Base-by-base conservation (phyloP, 1,140 invertebrate species). In the Heliconius hermathena region DNA sequence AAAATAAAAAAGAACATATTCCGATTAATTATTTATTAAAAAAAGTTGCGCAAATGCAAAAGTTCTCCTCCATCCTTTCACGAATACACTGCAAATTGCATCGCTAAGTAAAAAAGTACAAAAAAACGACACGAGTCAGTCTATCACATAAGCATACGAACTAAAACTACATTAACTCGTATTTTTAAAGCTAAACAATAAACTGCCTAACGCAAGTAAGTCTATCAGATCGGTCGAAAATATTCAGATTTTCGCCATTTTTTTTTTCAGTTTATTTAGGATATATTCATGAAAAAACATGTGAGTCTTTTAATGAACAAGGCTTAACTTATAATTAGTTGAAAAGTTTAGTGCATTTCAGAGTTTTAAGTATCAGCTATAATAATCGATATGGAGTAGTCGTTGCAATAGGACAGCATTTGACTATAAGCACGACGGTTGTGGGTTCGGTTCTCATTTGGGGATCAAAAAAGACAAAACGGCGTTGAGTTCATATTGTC, bases 21-120 rank as follows among this genome's bases (percentile, higher is more conserved):
- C 70, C 57, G 78, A 78, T 82, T 83, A 76, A 84, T 84, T 77
- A 83, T 87, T 87, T 88, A 87, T 87, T 88, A 82, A 87, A 87
- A 87, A 88, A 85, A 57, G 2, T 8, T 57, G 82, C 74, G 85
- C 77, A 84, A 88, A 87, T 88, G 83, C 87, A 84, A 88, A 87
- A 84, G 81, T 83, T 84, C 33, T 36, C 33, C 8, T 36, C 33
- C 33, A 36, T 36, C 79, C 82, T 83, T 85, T 81, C 84, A 84
- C 82, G 80, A 82, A 81, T 82, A 84, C 79, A 79, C 33, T 60
- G 77, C 78, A 82, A 77, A 81, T 81, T 76, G 76, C 75, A 83
- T 77, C 74, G 60, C 77, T 81, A 81, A 36, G 76, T 81, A 85
- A 81, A 83, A 84, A 86, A 83, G 81, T 82, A 83, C 38, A 82